Evolutionary conservation across 1,140 invertebrate genomes (phyloP).

Genomic region (Drosophila suzukii): DNA sequence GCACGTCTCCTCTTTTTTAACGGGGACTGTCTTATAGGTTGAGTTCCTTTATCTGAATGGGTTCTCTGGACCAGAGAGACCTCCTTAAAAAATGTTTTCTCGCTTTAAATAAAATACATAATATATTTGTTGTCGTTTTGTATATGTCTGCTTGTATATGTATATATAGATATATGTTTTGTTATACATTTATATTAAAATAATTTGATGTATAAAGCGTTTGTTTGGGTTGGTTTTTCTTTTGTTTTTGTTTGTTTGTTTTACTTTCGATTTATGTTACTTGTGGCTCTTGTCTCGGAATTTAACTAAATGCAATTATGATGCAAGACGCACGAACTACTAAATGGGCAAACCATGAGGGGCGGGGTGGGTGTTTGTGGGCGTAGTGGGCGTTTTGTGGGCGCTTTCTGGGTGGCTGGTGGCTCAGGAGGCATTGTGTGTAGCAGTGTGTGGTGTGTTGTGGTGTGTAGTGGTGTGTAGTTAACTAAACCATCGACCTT

Average conservation of each 20-base stretch:
- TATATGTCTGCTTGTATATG: constrained; percentile 72
- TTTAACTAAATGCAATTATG: constrained; percentile 77
- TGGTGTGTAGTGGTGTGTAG: constrained; percentile 8
- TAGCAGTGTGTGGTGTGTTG: constrained; percentile 1
- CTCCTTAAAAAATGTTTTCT: constrained; percentile 55
- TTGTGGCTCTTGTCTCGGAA: constrained; percentile 49
- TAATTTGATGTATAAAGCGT: constrained; percentile 81
- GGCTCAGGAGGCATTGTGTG: constrained; percentile 46
- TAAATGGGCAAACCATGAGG: constrained; percentile 30
- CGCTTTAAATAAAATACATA: constrained; percentile 70
- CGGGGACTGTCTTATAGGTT: constrained; percentile 42
- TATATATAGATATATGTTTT: constrained; percentile 71
- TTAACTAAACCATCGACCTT: constrained; percentile 54
- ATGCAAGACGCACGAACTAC: constrained; percentile 45
- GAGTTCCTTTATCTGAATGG: constrained; percentile 40
- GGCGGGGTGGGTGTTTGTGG: constrained; percentile 8
- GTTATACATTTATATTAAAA: constrained; percentile 79
- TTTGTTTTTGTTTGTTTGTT: constrained; percentile 5
- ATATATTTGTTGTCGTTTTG: constrained; percentile 54
- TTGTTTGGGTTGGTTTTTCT: constrained; percentile 43
- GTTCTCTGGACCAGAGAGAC: constrained; percentile 25
- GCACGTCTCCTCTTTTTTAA: neutral
- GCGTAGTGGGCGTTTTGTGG: constrained; percentile 1
- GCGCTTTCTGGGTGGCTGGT: constrained; percentile 7
- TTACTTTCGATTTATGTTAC: constrained; percentile 3